Percentiles rank a stretch among this genome's conserved stretches.
These are phyloP conservation scores for Podocnemis expansa DNA, from an alignment of 2,113 vertebrate species.

Conservation along the genomic window DNA sequence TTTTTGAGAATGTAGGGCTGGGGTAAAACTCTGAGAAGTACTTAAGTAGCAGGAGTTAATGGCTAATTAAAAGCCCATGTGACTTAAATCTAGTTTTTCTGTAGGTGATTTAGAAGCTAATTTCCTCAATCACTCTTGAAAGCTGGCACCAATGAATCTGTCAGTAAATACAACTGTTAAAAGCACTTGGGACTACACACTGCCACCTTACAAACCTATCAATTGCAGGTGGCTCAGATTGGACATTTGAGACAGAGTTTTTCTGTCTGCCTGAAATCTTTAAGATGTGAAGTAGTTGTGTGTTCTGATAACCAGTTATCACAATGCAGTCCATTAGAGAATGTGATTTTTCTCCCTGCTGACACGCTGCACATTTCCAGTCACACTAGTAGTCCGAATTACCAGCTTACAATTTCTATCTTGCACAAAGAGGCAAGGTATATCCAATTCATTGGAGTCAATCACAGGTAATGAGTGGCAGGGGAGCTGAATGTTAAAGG, in stretches of 20 bases:
- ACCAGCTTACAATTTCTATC: conserved; percentile 17
- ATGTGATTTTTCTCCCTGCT: not conserved
- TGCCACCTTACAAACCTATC: too few relatives aligned
- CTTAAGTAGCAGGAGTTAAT: too few relatives aligned
- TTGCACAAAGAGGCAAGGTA: not conserved
- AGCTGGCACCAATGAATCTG: too few relatives aligned
- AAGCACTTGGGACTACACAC: too few relatives aligned
- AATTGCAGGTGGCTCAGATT: not conserved
- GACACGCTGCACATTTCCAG: not conserved
- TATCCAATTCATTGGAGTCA: not conserved
- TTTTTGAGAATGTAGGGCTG: too few relatives aligned
- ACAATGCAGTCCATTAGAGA: not conserved
- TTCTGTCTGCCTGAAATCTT: not conserved
- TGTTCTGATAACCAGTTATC: not conserved
- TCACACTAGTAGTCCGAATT: conserved; percentile 12
- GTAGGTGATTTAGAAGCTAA: too few relatives aligned
- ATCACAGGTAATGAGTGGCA: not conserved
- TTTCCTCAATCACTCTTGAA: too few relatives aligned
- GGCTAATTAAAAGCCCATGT: too few relatives aligned
- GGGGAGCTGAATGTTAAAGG: not conserved
- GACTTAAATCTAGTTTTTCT: too few relatives aligned
- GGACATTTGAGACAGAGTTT: not conserved
- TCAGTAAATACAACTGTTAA: too few relatives aligned
- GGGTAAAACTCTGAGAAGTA: too few relatives aligned
- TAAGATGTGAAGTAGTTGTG: not conserved